Base-by-base conservation (phyloP, 2,888 invertebrate genomes). In the Apamea monoglypha region DNA sequence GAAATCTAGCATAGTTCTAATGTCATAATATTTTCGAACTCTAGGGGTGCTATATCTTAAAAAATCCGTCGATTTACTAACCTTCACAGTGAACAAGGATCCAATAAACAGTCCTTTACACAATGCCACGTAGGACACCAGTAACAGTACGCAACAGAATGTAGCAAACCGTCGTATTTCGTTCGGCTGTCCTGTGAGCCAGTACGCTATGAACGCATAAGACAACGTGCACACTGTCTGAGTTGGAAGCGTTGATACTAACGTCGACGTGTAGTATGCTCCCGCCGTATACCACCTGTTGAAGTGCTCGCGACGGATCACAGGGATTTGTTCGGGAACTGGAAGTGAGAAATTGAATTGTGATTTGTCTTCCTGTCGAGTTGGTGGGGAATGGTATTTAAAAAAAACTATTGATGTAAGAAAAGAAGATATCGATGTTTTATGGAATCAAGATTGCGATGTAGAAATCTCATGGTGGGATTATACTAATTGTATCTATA, bases 281-380 rank as follows among this genome's bases (percentile, higher is more conserved):
- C 98, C 98, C 4, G 99, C 95, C 36, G 98, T 98, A 95, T 99
- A 99, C 99, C 99, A 99, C 80, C 98, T 97, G 95, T 99, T 99
- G 90, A 99, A 98, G 92, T 99, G 98, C 92, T 99, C 99, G 72
- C 98, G 96, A 6, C 98, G 97, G 76, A 98, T 97, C 78, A 98
- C 98, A 29, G 98, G 98, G 94, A 99, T 97, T 96, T 99, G 98
- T 91, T 98, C 96, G 56, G 99, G 99, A 97, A 99, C 99, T 99
- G 95, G 76, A 91, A 89, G 61, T 61, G 56, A 73, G 18, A 74
- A 75, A 84, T 61, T 53, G 50, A 71, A 32, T 67, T 79, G 72
- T 63, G 21, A 61, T 85, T 56, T 61, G 67, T 70, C 66, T 59
- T 74, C 21, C 40, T 47, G n/a, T 64, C n/a, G 69, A 68, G 53